Base-by-base conservation (phyloP, 2,113 vertebrate species). In the Thalassarche chlororhynchos region DNA sequence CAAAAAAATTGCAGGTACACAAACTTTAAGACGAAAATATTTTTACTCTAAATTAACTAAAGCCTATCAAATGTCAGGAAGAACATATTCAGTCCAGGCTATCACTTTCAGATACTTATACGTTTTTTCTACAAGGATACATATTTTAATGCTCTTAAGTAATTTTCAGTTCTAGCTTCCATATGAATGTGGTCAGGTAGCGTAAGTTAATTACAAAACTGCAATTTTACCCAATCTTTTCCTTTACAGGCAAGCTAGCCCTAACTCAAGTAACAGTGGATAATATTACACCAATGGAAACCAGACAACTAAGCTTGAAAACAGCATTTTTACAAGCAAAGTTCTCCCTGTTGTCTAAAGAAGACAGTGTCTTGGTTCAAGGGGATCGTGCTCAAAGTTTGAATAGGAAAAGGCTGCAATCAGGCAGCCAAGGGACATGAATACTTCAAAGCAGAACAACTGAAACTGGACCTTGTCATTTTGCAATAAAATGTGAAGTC, bases 381-480 rank as follows among this genome's bases (percentile, higher is more conserved):
- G 96, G 76, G 76, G 84, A 83, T 92, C 2, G 5, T 90, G 92
- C 93, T 97, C 79, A 17, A 96, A 83, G 93, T 91, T 90, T 87
- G 81, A 97, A 92, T 68, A 75, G 68, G 78, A 87, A 93, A 94
- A 68, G 93, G 51, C 55, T 55, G 51, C 40, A 90, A 76, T 82
- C 92, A 90, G 95, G 64, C 88, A 92, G 68, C 91, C 83, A 44
- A 72, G 75, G 54, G 69, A 97, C 86, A 79, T 80, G 74, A 97
- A 92, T 84, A 87, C 97, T 98, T 98, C 98, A 98, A 98, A 98
- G 97, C 65, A 70, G 88, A 96, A 96, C 92, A 83, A 97, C 96
- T 70, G 93, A 95, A 95, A 96, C 87, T 47, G 96, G 96, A 98
- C 98, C 91, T 49, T 93, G 96, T 95, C 96, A 96, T 98, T 98